Conservation (phyloP, 2,113 vertebrate genomes). For the Ellobius talpinus region DNA sequence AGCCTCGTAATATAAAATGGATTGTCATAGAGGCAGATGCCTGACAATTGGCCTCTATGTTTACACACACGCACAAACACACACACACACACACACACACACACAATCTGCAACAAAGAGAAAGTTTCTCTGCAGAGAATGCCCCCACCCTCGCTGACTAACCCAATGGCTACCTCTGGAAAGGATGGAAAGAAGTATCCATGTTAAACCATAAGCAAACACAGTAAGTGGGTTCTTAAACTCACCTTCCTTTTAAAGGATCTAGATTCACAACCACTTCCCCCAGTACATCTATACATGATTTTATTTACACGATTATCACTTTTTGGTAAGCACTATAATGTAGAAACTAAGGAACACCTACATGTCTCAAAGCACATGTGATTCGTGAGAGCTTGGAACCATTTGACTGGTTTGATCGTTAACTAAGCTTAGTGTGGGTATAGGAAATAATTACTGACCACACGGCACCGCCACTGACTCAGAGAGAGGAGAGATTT, state of each 20-base stretch:
- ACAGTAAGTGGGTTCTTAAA: not conserved
- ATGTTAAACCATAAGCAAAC: slow-evolving; percentile 13
- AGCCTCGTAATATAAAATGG: not conserved
- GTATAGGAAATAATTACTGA: slow-evolving; percentile 50
- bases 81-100: not conserved
- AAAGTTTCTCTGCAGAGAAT: not conserved
- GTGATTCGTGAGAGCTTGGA: not conserved
- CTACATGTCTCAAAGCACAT: slow-evolving; percentile 6
- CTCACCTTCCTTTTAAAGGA: not conserved
- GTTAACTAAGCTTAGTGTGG: not conserved
- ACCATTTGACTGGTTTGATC: slow-evolving; percentile 28
- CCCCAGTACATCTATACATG: not conserved
- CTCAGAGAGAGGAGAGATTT: not conserved
- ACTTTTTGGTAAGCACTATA: not conserved
- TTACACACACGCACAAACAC: not conserved
- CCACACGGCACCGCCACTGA: not conserved
- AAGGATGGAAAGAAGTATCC: not conserved
- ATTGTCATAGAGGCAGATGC: not conserved
- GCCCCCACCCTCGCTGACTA: not conserved
- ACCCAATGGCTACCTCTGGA: not conserved
- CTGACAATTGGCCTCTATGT: not conserved
- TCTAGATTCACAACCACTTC: slow-evolving; percentile 37
- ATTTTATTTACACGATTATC: slow-evolving; percentile 22
- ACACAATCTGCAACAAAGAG: not conserved
- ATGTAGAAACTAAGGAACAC: slow-evolving; percentile 26